Evolutionary conservation across 2,113 vertebrate genomes (phyloP).

Genomic region (Gymnobelideus leadbeateri): DNA sequence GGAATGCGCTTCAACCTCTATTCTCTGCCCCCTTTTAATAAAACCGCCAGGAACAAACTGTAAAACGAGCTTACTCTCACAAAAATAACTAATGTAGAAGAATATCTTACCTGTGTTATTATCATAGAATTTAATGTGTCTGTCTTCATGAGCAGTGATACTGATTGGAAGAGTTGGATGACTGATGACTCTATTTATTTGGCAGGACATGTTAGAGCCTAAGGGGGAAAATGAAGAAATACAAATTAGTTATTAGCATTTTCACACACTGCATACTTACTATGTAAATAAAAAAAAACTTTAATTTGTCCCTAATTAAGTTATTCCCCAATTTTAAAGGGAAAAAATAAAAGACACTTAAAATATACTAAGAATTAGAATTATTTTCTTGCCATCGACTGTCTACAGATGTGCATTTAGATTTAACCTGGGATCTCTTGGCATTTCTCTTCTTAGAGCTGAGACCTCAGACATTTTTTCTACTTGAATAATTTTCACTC

Average conservation of each 20-base stretch:
- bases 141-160: constrained; percentile 97
- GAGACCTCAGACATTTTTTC: constrained; percentile 8
- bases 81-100: constrained; percentile 15
- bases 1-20: background rate
- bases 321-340: constrained; percentile 32
- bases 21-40: background rate
- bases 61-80: too few relatives aligned
- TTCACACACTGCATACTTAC: background rate
- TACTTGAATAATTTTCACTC: constrained; percentile 34
- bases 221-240: constrained; percentile 65
- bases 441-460: constrained; percentile 9
- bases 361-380: constrained; percentile 38
- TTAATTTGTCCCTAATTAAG: constrained; percentile 45
- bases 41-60: background rate
- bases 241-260: constrained; percentile 41
- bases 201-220: constrained; percentile 88
- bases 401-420: background rate
- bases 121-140: constrained; percentile 98
- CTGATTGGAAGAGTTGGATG: constrained; percentile 99
- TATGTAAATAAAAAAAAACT: background rate
- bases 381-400: background rate
- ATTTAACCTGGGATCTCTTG: background rate
- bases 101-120: constrained; percentile 94
- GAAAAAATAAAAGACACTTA: constrained; percentile 8
- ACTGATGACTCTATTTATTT: constrained; percentile 98